Evolutionary conservation across 2,797 vertebrate species (phyloP), one percentile per base, ranked within the genome.

Genomic region (Telmatherina bonti): DNA sequence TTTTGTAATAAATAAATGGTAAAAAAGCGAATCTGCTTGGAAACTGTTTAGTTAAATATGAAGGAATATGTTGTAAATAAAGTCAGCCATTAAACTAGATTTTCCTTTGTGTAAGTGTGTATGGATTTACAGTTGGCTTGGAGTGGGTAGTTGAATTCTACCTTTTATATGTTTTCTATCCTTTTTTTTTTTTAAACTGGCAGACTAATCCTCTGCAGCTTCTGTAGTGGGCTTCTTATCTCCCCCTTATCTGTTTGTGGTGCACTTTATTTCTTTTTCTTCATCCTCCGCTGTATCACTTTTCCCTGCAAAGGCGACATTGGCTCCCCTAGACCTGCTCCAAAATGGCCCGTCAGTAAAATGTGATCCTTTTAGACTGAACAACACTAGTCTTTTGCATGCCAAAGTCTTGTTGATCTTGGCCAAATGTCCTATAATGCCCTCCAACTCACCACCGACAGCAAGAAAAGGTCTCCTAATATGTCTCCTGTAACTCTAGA

Each of bases 341-440:
- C 78, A 85, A 92, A 93, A 80, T 71, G 84, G 86, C 87, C 87
- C 26, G 92, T 95, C 93, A 93, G 93, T 92, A 91, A 89, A 95
- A 95, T 92, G 89, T 78, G 93, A 95, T 94, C 92, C 86, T 91
- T 86, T 88, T 62, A 63, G 89, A 79, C 85, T 67, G 76, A 88
- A 79, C 76, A 83, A 76, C 67, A 56, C 81, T 41, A 57, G 85
- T 83, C 83, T 86, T 90, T 91, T 87, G 82, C 83, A 87, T 85
- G 88, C 89, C 91, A 87, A 90, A 85, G 83, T 87, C 87, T 88
- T 57, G 86, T 69, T 87, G 88, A 86, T 90, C 61, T 52, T 59
- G 79, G 72, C 81, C 83, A 86, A 85, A 82, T 72, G 87, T 90
- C 93, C 93, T 92, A 83, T n/a, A 2, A n/a, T 83, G 89, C 71